Evolutionary conservation across 2,113 vertebrate species (phyloP).

Genomic region (Strix aluco): DNA sequence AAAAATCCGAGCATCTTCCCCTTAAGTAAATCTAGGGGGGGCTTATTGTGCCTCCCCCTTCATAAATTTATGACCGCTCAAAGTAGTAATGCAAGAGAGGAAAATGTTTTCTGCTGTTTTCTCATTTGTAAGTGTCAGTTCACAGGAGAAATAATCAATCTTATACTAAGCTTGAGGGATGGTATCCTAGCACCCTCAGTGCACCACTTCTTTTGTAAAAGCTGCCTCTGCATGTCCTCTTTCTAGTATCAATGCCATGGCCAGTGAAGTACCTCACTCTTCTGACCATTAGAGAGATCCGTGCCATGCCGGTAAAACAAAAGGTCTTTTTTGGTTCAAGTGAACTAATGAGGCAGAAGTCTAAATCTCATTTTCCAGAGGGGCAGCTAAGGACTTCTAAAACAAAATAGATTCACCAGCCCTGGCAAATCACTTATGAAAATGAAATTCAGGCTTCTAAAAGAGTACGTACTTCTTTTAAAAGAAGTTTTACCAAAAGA

Average conservation of each 20-base stretch:
- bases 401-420: neutral
- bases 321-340: neutral
- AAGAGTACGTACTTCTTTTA: neutral
- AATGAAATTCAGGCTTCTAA: conserved; percentile 7
- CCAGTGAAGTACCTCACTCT: neutral
- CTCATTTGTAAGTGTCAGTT: neutral
- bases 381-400: neutral
- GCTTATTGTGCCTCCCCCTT: neutral
- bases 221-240: neutral
- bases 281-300: neutral
- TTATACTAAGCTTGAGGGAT: neutral
- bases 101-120: neutral
- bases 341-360: neutral
- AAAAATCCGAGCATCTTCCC: neutral
- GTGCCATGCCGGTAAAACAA: neutral
- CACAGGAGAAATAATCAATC: neutral
- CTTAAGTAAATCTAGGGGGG: neutral
- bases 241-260: neutral
- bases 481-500: conserved; percentile 1
- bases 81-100: neutral
- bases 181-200: neutral
- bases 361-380: neutral
- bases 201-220: neutral
- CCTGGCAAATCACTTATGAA: neutral
- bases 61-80: neutral